Percentiles rank a stretch among this genome's conserved stretches.
Evolutionary conservation across 2,888 invertebrate species (phyloP).

Genomic region (Eustalomyia histrio): DNA sequence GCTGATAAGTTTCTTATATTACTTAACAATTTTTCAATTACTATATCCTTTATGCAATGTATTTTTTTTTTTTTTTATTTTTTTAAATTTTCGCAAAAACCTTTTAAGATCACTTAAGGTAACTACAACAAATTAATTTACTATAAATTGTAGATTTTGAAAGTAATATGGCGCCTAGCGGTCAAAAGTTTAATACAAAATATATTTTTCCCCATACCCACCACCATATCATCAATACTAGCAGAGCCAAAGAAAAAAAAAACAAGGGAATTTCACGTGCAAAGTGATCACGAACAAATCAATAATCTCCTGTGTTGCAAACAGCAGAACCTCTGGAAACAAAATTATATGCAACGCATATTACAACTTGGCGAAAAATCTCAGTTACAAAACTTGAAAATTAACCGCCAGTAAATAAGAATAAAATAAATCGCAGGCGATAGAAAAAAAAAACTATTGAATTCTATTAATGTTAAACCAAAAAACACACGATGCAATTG

Average conservation of each 20-base stretch:
- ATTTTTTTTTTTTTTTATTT: not conserved
- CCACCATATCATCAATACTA: not conserved
- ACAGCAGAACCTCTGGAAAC: constrained; percentile 12
- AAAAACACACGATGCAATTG: constrained; percentile 52
- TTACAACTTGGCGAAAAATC: constrained; percentile 41
- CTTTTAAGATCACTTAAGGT: constrained; percentile 63
- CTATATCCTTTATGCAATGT: constrained; percentile 22
- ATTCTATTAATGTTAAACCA: constrained; percentile 75
- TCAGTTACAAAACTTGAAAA: constrained; percentile 28
- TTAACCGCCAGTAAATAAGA: constrained; percentile 68
- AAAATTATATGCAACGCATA: constrained; percentile 63
- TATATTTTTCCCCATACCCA: not conserved
- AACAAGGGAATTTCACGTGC: constrained; percentile 64
- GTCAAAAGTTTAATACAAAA: constrained; percentile 58
- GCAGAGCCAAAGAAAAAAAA: constrained; percentile 9
- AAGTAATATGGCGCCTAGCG: constrained; percentile 76
- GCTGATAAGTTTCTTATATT: constrained; percentile 47
- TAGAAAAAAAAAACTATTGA: constrained; percentile 77
- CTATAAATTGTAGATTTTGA: constrained; percentile 66
- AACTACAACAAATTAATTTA: constrained; percentile 67
- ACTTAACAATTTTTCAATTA: constrained; percentile 56
- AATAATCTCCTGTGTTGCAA: constrained; percentile 55
- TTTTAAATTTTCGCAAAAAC: no score
- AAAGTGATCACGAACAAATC: constrained; percentile 68
- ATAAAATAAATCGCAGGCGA: constrained; percentile 77